Percentiles rank a stretch among this genome's conserved stretches.
Evolutionary conservation across 64 coral and sea anemone genomes (phyloP).

Genomic region (Orbicella faveolata): DNA sequence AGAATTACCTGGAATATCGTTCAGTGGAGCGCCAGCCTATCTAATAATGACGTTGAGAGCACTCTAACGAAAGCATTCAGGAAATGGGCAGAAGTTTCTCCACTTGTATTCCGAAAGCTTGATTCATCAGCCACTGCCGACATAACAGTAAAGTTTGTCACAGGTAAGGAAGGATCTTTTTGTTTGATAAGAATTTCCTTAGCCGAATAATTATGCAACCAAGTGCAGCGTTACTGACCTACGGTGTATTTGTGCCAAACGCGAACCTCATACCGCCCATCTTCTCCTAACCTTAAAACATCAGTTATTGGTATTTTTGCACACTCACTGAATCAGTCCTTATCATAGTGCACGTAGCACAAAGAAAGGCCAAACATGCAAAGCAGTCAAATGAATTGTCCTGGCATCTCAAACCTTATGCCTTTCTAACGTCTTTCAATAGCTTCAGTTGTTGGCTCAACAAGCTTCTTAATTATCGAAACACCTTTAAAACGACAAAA

Average conservation of each 20-base stretch:
- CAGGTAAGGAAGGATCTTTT: slow-evolving; percentile 35
- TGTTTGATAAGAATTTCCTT: not conserved
- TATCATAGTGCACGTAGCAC: no score
- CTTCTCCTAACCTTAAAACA: not conserved
- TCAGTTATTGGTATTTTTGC: no score
- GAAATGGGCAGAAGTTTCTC: slow-evolving; percentile 44
- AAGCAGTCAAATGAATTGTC: not conserved
- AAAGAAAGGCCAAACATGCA: not conserved
- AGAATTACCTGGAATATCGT: slow-evolving; percentile 23
- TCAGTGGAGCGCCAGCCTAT: not conserved
- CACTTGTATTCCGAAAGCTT: not conserved
- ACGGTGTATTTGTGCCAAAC: not conserved
- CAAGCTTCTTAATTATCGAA: not conserved
- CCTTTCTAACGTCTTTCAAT: not conserved
- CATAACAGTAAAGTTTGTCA: slow-evolving; percentile 17
- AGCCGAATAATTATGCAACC: not conserved
- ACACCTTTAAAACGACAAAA: no score
- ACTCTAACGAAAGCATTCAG: slow-evolving; percentile 17
- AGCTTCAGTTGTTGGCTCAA: not conserved
- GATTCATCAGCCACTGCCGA: not conserved
- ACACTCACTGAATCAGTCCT: no score
- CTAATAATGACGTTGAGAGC: not conserved
- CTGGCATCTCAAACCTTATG: not conserved
- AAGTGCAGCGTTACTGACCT: no score
- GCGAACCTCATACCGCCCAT: not conserved